Base-by-base conservation (phyloP, 2,797 vertebrate genomes). In the Paguma larvata region DNA sequence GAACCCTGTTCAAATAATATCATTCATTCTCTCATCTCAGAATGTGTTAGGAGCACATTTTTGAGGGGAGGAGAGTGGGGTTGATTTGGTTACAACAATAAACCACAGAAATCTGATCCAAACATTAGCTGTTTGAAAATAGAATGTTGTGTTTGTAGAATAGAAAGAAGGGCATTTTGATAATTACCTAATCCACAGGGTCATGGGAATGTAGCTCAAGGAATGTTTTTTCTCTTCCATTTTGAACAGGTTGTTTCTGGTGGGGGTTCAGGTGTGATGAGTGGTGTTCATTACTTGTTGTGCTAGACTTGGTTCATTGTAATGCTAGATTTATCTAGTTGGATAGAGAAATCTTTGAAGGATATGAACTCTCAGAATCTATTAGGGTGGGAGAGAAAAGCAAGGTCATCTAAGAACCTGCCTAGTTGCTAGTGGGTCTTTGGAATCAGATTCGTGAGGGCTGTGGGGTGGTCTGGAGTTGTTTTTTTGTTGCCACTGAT, bases 71-170 rank as follows among this genome's bases (percentile, higher is more conserved):
- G 32, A 27, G 32, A 19, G 3, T 14, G 77, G 83, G 44, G 46
- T 30, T 89, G 67, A 89, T 82, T 95, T 93, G 56, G 18, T 97
- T 91, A 78, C 34, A 85, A 65, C 63, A 93, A 44, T 62, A 68
- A 96, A 23, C 80, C 38, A 5, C 6, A 38, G 89, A 92, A 89
- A 96, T 86, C 6, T 25, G 70, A 94, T 56, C 89, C 21, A 7
- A 85, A 62, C 41, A 8, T 85, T 80, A 89, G 70, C 38, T 84
- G 44, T 79, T 63, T 91, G 83, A 92, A 53, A 32, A 38, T 12
- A 90, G 68, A 80, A 34, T 70, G 34, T n/a, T 59, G 1, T 70
- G n/a, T 59, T 56, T 96, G 53, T 78, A 8, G 30, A 44, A 23
- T 25, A 75, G 73, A 91, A 94, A 63, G 70, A 93, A 94, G 70